phyloP scores from a whole-genome alignment of 2,797 vertebrate genomes.

The Neomorphus geoffroyi region DNA sequence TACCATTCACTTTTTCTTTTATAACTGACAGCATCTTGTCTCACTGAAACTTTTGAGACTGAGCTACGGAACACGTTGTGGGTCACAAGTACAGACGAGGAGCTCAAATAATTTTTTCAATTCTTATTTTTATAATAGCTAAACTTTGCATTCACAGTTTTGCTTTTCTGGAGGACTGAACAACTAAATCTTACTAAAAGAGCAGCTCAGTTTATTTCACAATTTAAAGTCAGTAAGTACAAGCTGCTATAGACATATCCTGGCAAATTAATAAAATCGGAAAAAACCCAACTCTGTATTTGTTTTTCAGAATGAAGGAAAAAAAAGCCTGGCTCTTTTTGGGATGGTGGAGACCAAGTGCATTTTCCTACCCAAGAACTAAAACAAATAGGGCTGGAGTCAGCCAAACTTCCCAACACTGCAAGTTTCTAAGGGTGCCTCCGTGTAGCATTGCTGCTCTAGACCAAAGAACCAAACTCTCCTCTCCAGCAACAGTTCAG shows the following conservation, averaged over 20 bases:
- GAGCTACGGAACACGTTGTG: constrained; percentile 12
- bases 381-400: neutral
- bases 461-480: neutral
- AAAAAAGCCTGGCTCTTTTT: neutral
- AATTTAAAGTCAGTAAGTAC: neutral
- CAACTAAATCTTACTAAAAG: neutral
- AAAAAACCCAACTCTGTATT: neutral
- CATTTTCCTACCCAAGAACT: neutral
- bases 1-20: neutral
- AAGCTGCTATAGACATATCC: neutral
- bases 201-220: neutral
- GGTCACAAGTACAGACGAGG: constrained; percentile 19
- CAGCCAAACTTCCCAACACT: neutral
- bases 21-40: neutral
- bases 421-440: neutral
- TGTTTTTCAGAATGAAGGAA: neutral
- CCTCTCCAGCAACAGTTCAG: neutral
- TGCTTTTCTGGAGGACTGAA: neutral
- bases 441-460: accelerated
- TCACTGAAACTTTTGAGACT: constrained; percentile 17
- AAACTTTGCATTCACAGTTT: neutral
- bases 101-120: neutral
- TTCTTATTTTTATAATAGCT: neutral
- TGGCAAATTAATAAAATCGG: neutral
- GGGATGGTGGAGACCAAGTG: neutral